Conservation (phyloP, 2,797 vertebrate genomes). For the Lophotriccus pileatus region DNA sequence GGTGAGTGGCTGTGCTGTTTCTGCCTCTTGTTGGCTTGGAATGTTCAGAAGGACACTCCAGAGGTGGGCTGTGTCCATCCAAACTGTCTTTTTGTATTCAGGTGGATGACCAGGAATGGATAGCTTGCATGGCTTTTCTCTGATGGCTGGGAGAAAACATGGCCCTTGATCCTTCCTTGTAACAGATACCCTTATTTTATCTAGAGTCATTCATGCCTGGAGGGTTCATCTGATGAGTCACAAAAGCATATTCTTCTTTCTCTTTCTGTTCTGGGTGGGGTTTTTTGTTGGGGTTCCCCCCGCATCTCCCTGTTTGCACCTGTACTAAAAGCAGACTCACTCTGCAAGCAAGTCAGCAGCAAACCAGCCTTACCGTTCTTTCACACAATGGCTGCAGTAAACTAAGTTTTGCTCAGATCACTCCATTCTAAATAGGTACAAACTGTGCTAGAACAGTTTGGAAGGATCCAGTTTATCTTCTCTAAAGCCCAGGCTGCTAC, state of each 20-base stretch:
- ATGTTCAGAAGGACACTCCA: background rate
- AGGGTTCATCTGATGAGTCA: background rate
- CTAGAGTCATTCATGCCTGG: background rate
- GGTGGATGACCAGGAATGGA: background rate
- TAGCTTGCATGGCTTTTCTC: background rate
- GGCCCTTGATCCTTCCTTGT: background rate
- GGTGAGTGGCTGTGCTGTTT: constrained; percentile 71
- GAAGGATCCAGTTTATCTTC: background rate
- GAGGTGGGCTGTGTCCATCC: background rate
- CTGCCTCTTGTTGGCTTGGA: background rate
- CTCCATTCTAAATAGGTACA: background rate
- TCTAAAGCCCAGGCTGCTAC: background rate
- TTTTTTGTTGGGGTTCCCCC: background rate
- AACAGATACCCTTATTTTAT: background rate
- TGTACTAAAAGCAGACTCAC: background rate
- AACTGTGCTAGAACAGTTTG: background rate
- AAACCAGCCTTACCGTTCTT: background rate
- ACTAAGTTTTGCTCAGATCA: background rate
- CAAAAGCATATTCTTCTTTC: background rate
- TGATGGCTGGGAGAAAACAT: background rate
- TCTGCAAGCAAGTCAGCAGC: background rate
- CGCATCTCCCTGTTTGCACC: background rate
- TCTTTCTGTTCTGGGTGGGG: background rate
- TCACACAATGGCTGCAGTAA: background rate
- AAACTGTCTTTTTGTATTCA: rapidly evolving